Evolutionary conservation across 2,888 invertebrate species (phyloP).

Genomic region (Helicoverpa assulta): DNA sequence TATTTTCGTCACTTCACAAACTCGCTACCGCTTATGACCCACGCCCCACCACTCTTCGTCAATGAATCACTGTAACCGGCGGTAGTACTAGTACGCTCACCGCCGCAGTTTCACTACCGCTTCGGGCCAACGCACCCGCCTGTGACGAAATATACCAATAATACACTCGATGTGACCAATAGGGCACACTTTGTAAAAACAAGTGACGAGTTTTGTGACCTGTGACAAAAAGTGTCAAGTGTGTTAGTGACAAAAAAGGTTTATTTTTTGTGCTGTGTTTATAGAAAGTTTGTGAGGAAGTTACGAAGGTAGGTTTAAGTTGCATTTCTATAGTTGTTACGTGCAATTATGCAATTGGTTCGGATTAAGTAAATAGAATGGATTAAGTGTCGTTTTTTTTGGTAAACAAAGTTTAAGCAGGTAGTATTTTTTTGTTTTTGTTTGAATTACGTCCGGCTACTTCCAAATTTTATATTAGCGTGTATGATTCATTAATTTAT

Average conservation of each 20-base stretch:
- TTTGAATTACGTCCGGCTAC: too few relatives aligned
- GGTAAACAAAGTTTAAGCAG: too few relatives aligned
- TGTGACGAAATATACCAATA: constrained; percentile 8
- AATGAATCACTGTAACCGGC: constrained; percentile 61
- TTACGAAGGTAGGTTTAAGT: constrained; percentile 22
- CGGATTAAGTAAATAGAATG: background rate
- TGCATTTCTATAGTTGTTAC: background rate
- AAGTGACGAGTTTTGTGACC: constrained; percentile 1
- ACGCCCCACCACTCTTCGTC: constrained; percentile 22
- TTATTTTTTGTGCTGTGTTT: constrained; percentile 12
- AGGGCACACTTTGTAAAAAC: background rate
- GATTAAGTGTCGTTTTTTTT: too few relatives aligned
- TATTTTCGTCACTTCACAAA: background rate
- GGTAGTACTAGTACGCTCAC: constrained; percentile 58
- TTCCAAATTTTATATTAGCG: too few relatives aligned
- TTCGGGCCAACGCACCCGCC: constrained; percentile 60
- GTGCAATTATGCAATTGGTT: background rate
- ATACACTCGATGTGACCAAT: background rate
- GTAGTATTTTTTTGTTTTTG: too few relatives aligned
- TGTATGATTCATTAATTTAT: too few relatives aligned
- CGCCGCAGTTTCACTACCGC: constrained; percentile 62
- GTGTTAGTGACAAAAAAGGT: constrained; percentile 17
- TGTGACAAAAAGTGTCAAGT: constrained; percentile 8
- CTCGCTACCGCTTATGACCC: constrained; percentile 29
- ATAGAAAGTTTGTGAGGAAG: constrained; percentile 35